Evolutionary conservation across 2,113 vertebrate genomes (phyloP).

Genomic region (Platichthys flesus): DNA sequence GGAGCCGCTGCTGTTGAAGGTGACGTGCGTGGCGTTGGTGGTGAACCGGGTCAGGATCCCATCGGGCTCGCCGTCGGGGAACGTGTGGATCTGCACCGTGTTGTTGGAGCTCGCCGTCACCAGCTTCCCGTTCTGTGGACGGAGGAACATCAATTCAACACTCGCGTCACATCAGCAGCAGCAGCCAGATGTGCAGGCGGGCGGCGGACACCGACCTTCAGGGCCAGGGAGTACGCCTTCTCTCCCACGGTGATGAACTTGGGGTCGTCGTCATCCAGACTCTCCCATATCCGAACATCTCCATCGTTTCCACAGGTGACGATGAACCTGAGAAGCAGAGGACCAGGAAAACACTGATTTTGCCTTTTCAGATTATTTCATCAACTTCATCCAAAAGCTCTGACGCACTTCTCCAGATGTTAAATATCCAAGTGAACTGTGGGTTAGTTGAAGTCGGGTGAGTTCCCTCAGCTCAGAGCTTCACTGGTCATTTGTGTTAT

Average conservation of each 20-base stretch:
- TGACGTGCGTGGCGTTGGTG: constrained; percentile 89
- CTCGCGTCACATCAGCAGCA: neutral
- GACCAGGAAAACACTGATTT: neutral
- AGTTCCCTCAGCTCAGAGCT: too few relatives aligned
- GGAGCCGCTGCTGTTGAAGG: constrained; percentile 87
- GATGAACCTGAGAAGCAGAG: constrained; percentile 82
- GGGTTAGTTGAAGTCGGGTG: too few relatives aligned
- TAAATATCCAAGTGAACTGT: too few relatives aligned
- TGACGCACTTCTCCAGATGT: too few relatives aligned
- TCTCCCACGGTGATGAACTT: constrained; percentile 96
- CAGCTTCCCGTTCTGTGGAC: constrained; percentile 86
- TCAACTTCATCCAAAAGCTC: too few relatives aligned
- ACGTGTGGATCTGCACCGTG: constrained; percentile 92
- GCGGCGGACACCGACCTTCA: constrained; percentile 83
- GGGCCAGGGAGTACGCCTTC: constrained; percentile 90
- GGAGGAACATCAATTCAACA: neutral
- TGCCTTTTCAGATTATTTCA: neutral
- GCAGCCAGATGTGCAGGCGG: too few relatives aligned
- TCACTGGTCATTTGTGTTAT: too few relatives aligned
- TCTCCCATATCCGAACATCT: constrained; percentile 95
- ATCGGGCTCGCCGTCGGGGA: constrained; percentile 92
- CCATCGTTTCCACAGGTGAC: constrained; percentile 96
- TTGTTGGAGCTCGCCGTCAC: constrained; percentile 94
- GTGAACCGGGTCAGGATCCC: constrained; percentile 97
- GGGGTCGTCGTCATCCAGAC: constrained; percentile 94